Evolutionary conservation across 2,888 invertebrate genomes (phyloP), one percentile per base, ranked within the genome.

Genomic region (Alsophila aescularia): DNA sequence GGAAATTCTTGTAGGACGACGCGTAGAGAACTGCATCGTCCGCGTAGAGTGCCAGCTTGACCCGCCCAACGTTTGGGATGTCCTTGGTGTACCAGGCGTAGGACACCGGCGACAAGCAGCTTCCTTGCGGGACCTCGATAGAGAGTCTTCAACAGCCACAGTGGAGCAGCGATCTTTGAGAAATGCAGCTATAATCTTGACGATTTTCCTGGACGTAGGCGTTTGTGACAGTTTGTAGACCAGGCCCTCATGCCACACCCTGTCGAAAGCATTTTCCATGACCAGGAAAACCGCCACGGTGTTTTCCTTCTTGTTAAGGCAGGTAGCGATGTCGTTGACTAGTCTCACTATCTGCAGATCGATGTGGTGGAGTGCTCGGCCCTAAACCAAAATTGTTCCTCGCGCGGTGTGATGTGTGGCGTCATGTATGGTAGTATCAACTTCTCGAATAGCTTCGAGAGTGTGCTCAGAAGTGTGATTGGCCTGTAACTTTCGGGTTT

Each of bases 211-310:
- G 0, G 64, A 66, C 10, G 49, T 14, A 0, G 50, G 1, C 0
- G 64, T 29, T 2, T 9, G 34, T 0, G 59, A 13, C n/a, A 73
- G 45, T 31, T 73, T 75, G 51, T 56, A 66, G 0, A 73, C 15
- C 9, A 76, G 61, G 1, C 75, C 72, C 5, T 53, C 54, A 41
- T 75, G 72, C 73, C 73, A 73, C 0, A 77, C 71, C 0, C 63
- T 36, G 48, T 75, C 72, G 51, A 76, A 73, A 2, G 29, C 45
- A 8, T 47, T 47, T n/a, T 47, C 45, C 37, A 72, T 69, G 45
- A 73, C 71, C 0, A 73, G 62, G 43, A 72, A 58, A 9, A 72
- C 67, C 9, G 62, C 64, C 3, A 44, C 65, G 1, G 56, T 21
- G 37, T 34, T 16, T 12, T 62, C 56, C 0, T 44, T 48, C 37